Percentiles rank a stretch among this genome's conserved stretches.
phyloP scores from a whole-genome alignment of 2,113 vertebrate species.

The Thomomys bottae region DNA sequence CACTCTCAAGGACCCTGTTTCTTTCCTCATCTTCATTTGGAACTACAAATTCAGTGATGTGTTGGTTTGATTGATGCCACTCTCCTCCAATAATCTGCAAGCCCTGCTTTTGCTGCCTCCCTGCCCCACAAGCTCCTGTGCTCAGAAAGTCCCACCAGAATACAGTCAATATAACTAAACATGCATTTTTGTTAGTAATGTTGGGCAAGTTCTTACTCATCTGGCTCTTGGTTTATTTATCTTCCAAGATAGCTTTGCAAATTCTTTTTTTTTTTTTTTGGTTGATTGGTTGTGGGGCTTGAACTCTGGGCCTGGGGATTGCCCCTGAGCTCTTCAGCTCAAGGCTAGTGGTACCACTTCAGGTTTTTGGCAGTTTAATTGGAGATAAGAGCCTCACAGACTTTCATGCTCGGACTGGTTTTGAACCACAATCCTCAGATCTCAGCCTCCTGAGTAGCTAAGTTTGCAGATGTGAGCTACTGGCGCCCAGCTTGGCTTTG shows the following conservation, averaged over 20 bases:
- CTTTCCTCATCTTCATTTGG: not conserved
- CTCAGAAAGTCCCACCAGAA: not conserved
- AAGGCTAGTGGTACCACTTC: too few species aligned
- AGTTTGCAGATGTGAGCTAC: too few species aligned
- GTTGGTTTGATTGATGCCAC: not conserved
- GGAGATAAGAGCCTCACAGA: too few species aligned
- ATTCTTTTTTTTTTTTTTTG: too few species aligned
- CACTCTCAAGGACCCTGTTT: not conserved
- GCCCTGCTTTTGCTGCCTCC: not conserved
- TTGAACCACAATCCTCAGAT: too few species aligned
- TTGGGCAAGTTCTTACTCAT: not conserved
- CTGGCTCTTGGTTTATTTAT: constrained; percentile 6
- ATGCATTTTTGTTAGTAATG: not conserved
- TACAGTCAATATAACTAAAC: not conserved
- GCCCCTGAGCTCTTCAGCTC: too few species aligned
- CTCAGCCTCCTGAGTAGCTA: too few species aligned
- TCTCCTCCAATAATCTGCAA: not conserved
- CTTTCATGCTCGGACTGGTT: too few species aligned
- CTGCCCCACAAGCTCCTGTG: not conserved
- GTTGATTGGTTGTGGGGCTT: too few species aligned
- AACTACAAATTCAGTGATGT: not conserved
- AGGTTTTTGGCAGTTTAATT: too few species aligned
- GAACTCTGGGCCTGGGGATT: too few species aligned
- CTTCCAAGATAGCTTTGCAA: not conserved
- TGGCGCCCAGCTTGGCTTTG: too few species aligned